Evolutionary conservation across 2,797 vertebrate genomes (phyloP).

Genomic region (Pristis pectinata): DNA sequence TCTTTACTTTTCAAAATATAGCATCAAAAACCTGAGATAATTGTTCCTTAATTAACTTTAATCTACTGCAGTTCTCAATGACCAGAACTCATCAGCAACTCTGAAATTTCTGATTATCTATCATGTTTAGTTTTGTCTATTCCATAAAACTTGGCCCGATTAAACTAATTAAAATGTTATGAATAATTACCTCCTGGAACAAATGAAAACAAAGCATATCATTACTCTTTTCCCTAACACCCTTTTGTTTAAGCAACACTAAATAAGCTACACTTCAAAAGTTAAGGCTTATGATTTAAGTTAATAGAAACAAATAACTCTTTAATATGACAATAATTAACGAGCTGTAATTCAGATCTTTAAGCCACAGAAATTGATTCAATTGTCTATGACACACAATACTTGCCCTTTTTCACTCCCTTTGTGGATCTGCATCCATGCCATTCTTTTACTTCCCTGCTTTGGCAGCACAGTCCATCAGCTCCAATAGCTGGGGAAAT

Average conservation of each 20-base stretch:
- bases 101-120: background rate
- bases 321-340: background rate
- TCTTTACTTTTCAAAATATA: background rate
- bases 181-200: background rate
- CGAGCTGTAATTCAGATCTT: background rate
- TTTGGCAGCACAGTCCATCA: constrained; percentile 89
- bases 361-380: background rate
- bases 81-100: background rate
- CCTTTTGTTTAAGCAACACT: background rate
- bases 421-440: constrained; percentile 90
- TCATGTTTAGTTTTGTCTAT: background rate
- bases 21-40: background rate
- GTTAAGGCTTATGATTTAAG: background rate
- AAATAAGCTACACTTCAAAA: background rate
- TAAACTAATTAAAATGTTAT: background rate
- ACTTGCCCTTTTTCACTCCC: constrained; percentile 80
- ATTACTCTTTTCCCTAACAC: background rate
- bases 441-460: constrained; percentile 97
- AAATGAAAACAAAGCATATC: background rate
- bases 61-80: background rate
- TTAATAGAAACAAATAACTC: background rate
- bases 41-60: background rate
- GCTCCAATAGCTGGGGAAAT: constrained; percentile 75
- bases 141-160: background rate
- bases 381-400: background rate